phyloP scores from a whole-genome alignment of 2,113 vertebrate genomes.

The Saimiri boliviensis region DNA sequence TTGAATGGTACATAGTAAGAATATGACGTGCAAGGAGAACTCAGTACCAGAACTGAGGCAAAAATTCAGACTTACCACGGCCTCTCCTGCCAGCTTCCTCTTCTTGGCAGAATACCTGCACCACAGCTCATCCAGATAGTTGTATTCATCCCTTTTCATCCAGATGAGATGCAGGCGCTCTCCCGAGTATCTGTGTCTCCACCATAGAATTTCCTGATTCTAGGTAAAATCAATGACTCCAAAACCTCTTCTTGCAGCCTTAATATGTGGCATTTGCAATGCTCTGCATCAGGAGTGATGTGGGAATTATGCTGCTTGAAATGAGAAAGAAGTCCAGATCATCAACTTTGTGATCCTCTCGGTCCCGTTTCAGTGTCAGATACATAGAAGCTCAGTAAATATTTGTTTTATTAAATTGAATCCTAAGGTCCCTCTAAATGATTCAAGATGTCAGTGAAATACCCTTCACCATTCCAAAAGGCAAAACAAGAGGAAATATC shows the following conservation, averaged over 20 bases:
- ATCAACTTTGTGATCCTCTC: background rate
- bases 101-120: background rate
- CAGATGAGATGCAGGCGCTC: background rate
- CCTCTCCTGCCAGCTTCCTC: background rate
- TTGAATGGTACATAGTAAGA: background rate
- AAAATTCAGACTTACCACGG: background rate
- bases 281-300: background rate
- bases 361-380: background rate
- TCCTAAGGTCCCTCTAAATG: conserved; percentile 44
- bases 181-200: background rate
- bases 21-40: background rate
- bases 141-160: background rate
- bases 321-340: background rate
- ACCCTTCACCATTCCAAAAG: background rate
- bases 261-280: background rate
- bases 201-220: background rate
- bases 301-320: background rate
- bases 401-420: conserved; percentile 56
- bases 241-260: background rate
- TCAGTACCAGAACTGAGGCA: background rate
- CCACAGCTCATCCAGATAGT: background rate
- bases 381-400: conserved; percentile 39
- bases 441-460: conserved; percentile 45
- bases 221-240: background rate
- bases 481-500: background rate